Evolutionary conservation across 2,888 invertebrate genomes (phyloP).

Genomic region (Trichopria drosophilae): DNA sequence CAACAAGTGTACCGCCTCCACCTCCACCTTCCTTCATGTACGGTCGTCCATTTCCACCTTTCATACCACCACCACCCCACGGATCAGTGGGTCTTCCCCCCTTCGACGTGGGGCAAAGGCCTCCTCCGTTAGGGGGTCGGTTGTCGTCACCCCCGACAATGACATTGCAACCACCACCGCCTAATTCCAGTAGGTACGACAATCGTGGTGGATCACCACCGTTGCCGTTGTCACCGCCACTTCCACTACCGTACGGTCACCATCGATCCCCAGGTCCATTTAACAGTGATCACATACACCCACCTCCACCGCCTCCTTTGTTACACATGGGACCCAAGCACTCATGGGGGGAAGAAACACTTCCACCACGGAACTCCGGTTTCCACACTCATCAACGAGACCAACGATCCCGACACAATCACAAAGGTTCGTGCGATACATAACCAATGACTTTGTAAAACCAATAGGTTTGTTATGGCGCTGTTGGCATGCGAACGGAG

Average conservation of each 20-base stretch:
- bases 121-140: conserved; percentile 57
- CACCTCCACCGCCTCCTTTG: conserved; percentile 63
- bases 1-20: conserved; percentile 59
- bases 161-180: conserved; percentile 61
- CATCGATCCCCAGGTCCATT: conserved; percentile 56
- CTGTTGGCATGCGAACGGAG: background rate
- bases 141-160: conserved; percentile 64
- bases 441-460: conserved; percentile 1
- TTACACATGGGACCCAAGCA: too few species aligned
- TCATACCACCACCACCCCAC: conserved; percentile 64
- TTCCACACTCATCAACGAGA: conserved; percentile 40
- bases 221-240: conserved; percentile 53
- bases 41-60: conserved; percentile 63
- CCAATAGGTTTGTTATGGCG: too few species aligned
- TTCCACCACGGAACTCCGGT: conserved; percentile 48
- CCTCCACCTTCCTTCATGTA: conserved; percentile 59
- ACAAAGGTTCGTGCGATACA: conserved; percentile 53
- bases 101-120: conserved; percentile 56
- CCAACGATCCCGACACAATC: conserved; percentile 44
- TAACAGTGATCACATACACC: conserved; percentile 48
- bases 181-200: conserved; percentile 57
- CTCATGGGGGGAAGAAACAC: conserved; percentile 49
- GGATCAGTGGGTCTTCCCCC: conserved; percentile 50
- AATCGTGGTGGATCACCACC: conserved; percentile 58
- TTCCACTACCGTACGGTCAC: conserved; percentile 30